These are phyloP conservation scores for Scaptomyza caliginosa DNA, from an alignment of 2,888 invertebrate species.

Conservation along the genomic window DNA sequence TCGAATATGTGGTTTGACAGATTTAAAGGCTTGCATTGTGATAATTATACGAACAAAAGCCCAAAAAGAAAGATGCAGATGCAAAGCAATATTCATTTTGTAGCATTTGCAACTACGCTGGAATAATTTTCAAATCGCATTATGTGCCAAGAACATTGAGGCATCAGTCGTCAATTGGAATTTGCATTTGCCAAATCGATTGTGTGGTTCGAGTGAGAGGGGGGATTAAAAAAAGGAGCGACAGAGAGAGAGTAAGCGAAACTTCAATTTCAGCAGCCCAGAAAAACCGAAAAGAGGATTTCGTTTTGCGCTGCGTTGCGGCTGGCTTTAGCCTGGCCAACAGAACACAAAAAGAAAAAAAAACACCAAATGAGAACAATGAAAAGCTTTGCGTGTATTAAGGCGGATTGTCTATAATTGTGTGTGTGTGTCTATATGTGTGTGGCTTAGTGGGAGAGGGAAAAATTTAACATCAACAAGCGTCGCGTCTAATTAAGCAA, in stretches of 20 bases:
- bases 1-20: too few relatives aligned
- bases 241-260: not conserved
- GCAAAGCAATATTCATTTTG: slow-evolving; percentile 27
- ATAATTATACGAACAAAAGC: too few relatives aligned
- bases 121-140: slow-evolving; percentile 18
- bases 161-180: slow-evolving; percentile 20
- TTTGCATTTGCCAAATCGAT: not conserved
- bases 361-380: slow-evolving; percentile 39
- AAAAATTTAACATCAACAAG: slow-evolving; percentile 41
- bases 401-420: slow-evolving; percentile 54
- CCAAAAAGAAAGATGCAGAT: not conserved
- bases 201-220: not conserved
- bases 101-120: slow-evolving; percentile 16
- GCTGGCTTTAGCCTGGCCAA: slow-evolving; percentile 26
- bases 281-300: slow-evolving; percentile 39
- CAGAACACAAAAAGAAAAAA: not conserved
- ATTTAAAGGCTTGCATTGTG: too few relatives aligned
- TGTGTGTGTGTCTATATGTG: not conserved
- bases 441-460: not conserved
- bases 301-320: slow-evolving; percentile 24
- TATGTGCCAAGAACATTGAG: slow-evolving; percentile 15
- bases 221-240: too few relatives aligned
- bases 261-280: slow-evolving; percentile 19
- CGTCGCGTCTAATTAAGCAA: slow-evolving; percentile 58
- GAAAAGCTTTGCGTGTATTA: slow-evolving; percentile 54